Conservation (phyloP, 2,888 invertebrate genomes). For the Himalopsyche kuldschensis region DNA sequence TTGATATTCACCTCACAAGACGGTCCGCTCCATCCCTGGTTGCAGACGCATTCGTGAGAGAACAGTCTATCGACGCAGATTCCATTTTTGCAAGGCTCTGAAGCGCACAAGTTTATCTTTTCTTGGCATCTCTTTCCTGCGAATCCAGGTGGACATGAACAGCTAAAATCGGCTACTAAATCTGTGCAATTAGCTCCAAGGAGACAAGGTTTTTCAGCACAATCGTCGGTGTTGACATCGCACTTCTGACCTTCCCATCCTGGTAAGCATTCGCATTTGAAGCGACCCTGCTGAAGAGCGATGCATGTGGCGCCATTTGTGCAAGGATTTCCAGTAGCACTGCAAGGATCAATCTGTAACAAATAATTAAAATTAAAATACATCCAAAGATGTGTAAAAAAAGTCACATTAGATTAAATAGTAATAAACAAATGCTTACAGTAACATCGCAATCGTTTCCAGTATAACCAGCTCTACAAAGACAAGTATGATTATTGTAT, state of each 20-base stretch:
- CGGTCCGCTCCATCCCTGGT: conserved; percentile 87
- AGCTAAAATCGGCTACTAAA: conserved; percentile 90
- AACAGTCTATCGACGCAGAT: conserved; percentile 89
- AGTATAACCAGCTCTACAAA: conserved; percentile 93
- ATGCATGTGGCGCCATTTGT: conserved; percentile 87
- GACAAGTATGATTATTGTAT: conserved; percentile 85
- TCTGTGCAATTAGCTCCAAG: conserved; percentile 92
- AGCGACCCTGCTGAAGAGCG: conserved; percentile 88
- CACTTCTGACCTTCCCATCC: conserved; percentile 98
- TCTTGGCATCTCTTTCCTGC: conserved; percentile 94
- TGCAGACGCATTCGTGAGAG: conserved; percentile 84
- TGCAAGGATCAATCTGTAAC: conserved; percentile 81
- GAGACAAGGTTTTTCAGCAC: conserved; percentile 88
- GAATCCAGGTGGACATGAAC: conserved; percentile 92
- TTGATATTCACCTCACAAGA: conserved; percentile 90
- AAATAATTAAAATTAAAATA: conserved; percentile 42
- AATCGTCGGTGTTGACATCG: conserved; percentile 91
- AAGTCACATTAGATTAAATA: not conserved
- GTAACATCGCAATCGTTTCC: conserved; percentile 90
- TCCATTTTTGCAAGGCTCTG: conserved; percentile 90
- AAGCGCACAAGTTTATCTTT: conserved; percentile 89
- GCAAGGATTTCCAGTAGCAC: conserved; percentile 87
- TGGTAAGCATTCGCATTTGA: conserved; percentile 91
- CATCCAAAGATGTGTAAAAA: not conserved
- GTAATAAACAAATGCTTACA: conserved; percentile 52